Evolutionary conservation across 2,888 invertebrate species (phyloP), one percentile per base, ranked within the genome.

Genomic region (Drosophila imparisetae): DNA sequence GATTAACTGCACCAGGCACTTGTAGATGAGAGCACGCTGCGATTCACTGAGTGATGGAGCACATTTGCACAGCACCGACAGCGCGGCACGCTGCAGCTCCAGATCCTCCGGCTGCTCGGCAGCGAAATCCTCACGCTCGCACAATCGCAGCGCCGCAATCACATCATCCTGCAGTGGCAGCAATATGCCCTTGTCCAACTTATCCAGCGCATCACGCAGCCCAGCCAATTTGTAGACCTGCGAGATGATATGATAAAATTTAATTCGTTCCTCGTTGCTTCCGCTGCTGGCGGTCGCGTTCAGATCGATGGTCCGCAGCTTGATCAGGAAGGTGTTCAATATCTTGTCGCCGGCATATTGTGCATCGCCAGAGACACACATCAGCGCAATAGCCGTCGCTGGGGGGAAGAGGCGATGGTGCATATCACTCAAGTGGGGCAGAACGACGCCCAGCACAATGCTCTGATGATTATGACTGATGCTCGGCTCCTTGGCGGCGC

Each of bases 101-200:
- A 92, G 50, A 58, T 91, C 91, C 40, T 90, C 90, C 40, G 82
- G 74, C 40, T 72, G 50, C 32, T 78, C 57, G n/a, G 59, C 64
- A 54, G 81, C 79, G n/a, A 85, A 88, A 15, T 78, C 78, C 0
- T 89, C 81, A 0, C 72, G 66, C 34, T 87, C 86, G 29, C 75
- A 75, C 0, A 77, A 57, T 24, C 86, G 81, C 10, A 92, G 34
- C 4, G 83, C 75, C 0, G 81, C 76, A 49, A 92, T 90, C 4
- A 91, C 80, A 69, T 90, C 79, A 4, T 76, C 66, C 60, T 91
- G 92, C 50, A 92, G 55, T 10, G 80, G 72, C 34, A 71, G n/a
- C 32, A 55, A 80, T 32, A 93, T 93, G 72, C 93, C 93, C 2
- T 94, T 93, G 83, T 93, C 94, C 92, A 95, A 80, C 5, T 72